phyloP scores from a whole-genome alignment of 2,888 invertebrate species.

The Oxytorus armatus region DNA sequence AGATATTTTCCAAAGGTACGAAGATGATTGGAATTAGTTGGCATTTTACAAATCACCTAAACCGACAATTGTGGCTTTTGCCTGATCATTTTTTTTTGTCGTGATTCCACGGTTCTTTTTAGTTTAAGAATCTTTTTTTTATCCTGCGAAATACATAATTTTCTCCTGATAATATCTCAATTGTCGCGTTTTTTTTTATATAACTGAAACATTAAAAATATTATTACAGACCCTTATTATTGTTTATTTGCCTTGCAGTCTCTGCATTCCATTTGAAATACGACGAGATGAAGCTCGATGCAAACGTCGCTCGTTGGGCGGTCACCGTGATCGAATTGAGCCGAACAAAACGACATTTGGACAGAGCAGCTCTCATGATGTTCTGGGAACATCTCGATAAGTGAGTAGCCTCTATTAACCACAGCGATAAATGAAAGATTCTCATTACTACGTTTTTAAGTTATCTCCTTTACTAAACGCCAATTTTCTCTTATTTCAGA shows the following conservation, averaged over 20 bases:
- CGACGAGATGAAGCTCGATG: conserved; percentile 97
- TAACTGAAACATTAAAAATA: too few species aligned
- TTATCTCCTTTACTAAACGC: conserved; percentile 37
- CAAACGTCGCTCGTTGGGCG: conserved; percentile 98
- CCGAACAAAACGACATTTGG: conserved; percentile 97
- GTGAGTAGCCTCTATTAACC: conserved; percentile 85
- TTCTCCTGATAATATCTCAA: background rate
- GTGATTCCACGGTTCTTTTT: too few species aligned
- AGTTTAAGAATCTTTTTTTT: too few species aligned
- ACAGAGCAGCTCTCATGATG: conserved; percentile 96
- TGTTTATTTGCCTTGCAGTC: conserved; percentile 87
- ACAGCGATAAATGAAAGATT: too few species aligned
- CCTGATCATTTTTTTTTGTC: too few species aligned
- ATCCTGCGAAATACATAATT: too few species aligned
- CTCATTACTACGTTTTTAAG: too few species aligned
- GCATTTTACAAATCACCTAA: background rate
- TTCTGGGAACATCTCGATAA: conserved; percentile 99
- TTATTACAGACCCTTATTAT: background rate
- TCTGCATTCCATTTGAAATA: conserved; percentile 98
- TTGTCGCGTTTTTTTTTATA: background rate
- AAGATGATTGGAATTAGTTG: background rate
- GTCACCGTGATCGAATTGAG: conserved; percentile 97
- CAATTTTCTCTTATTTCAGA: conserved; percentile 86
- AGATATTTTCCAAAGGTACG: conserved; percentile 98
- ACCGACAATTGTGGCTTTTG: background rate